Percentiles rank a stretch among this genome's conserved stretches.
Evolutionary conservation across 2,888 invertebrate species (phyloP).

Genomic region (Synanthedon myopaeformis): DNA sequence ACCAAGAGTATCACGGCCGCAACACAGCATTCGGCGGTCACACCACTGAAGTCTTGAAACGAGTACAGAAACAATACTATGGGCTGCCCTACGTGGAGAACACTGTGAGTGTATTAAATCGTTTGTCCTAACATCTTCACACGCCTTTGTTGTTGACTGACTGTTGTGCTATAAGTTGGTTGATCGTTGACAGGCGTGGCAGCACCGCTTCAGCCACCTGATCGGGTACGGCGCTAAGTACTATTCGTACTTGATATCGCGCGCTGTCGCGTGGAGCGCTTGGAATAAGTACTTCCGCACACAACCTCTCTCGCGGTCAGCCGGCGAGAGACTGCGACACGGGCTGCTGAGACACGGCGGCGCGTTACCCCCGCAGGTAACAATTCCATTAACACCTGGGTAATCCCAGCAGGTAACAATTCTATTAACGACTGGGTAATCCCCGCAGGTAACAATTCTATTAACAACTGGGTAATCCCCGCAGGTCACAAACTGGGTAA

Average conservation of each 20-base stretch:
- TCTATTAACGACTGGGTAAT: conserved; percentile 66
- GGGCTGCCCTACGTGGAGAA: conserved; percentile 87
- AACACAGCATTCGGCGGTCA: conserved; percentile 55
- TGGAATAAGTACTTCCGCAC: conserved; percentile 89
- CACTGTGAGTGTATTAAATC: conserved; percentile 71
- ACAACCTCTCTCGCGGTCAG: conserved; percentile 80
- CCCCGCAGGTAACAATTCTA: conserved; percentile 72
- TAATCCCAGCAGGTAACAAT: conserved; percentile 76
- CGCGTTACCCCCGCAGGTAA: conserved; percentile 81
- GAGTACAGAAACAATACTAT: conserved; percentile 86
- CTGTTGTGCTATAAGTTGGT: too few relatives aligned
- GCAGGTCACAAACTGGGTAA: conserved; percentile 68
- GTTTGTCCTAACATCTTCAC: background rate
- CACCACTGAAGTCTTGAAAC: conserved; percentile 81
- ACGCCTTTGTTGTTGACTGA: too few relatives aligned
- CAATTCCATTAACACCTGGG: conserved; percentile 42
- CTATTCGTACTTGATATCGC: conserved; percentile 96
- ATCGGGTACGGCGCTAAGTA: conserved; percentile 99
- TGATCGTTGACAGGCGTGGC: conserved; percentile 80
- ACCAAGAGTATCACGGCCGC: conserved; percentile 87
- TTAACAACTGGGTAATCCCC: conserved; percentile 76
- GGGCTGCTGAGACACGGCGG: conserved; percentile 90
- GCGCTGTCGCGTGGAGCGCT: conserved; percentile 91
- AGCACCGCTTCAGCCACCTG: conserved; percentile 94
- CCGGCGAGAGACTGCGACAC: conserved; percentile 82